Base-by-base conservation (phyloP, 2,888 invertebrate genomes). In the Leuctra nigra region DNA sequence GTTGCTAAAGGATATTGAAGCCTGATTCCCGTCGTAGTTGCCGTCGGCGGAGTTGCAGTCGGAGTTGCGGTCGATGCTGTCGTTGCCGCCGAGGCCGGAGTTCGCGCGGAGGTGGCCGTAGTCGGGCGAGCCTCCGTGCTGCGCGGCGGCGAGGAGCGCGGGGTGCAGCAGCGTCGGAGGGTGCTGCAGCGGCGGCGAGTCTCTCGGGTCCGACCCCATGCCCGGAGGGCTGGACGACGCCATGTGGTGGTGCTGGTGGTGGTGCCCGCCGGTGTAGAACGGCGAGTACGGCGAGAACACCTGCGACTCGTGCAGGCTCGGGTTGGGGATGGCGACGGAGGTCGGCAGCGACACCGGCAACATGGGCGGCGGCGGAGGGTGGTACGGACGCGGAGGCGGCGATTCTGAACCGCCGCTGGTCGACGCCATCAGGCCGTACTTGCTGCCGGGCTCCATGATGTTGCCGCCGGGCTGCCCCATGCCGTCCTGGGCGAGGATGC, bases 291-390 rank as follows among this genome's bases (percentile, higher is more conserved):
- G 91, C 64, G 91, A 91, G 75, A 91, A 92, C 69, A 92, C 90
- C 76, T 92, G 91, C 72, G 91, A 91, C 78, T 92, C 91, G 78
- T 94, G 93, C 66, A 96, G 81, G 70, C 92, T 90, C 58, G 96
- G 96, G 75, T 96, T 96, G 59, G 95, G 91, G 72, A 96, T 95
- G 71, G 96, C 95, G 69, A 96, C 95, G 61, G 93, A 91, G 59
- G 95, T 96, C 64, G 95, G 94, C 72, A 95, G 79, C 68, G 91
- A 89, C 64, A 87, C 86, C 64, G 87, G 87, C 76, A 93, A 81
- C 77, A 92, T 89, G 57, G 91, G 87, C 54, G 88, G 88, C 66
- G 81, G 82, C 68, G 81, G 75, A 35, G 68, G 63, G 72, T 86
- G 84, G 72, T 85, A 77, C 67, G 86, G 81, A 67, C 89, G 82